These are phyloP conservation scores for Branchellion lobata DNA, from an alignment of 2,888 invertebrate genomes.

Conservation along the genomic window DNA sequence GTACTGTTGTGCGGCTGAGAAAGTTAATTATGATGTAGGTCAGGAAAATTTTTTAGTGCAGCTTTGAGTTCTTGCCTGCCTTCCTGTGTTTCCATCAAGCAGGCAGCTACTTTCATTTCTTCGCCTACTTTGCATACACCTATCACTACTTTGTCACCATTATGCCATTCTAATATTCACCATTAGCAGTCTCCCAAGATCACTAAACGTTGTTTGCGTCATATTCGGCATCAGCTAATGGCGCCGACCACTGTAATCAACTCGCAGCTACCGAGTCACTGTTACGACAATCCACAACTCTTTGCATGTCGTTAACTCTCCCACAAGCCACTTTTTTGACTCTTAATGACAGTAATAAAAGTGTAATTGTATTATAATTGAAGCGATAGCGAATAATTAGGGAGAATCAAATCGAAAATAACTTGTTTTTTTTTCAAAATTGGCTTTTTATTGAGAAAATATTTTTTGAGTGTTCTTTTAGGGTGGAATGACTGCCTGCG, in stretches of 20 bases:
- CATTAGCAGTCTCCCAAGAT: background rate
- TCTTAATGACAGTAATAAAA: background rate
- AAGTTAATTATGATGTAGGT: too few species aligned
- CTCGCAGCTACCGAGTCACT: too few species aligned
- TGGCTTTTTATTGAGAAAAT: background rate
- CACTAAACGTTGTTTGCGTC: background rate
- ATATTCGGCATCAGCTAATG: background rate
- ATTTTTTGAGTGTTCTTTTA: background rate
- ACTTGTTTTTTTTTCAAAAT: background rate
- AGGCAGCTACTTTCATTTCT: background rate
- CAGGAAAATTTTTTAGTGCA: background rate
- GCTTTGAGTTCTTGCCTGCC: background rate
- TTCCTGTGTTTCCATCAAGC: background rate
- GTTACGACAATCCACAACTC: too few species aligned
- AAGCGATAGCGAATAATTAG: background rate
- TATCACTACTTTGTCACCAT: background rate
- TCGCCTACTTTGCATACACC: background rate
- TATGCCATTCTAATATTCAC: background rate
- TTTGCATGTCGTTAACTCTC: background rate
- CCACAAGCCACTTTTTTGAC: background rate
- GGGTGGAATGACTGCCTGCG: too few species aligned
- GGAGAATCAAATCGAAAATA: background rate
- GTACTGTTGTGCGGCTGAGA: too few species aligned
- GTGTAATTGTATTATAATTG: background rate
- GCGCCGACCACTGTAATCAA: too few species aligned